Conservation (phyloP, 2,888 invertebrate species). For the Prenolepis imparis region DNA sequence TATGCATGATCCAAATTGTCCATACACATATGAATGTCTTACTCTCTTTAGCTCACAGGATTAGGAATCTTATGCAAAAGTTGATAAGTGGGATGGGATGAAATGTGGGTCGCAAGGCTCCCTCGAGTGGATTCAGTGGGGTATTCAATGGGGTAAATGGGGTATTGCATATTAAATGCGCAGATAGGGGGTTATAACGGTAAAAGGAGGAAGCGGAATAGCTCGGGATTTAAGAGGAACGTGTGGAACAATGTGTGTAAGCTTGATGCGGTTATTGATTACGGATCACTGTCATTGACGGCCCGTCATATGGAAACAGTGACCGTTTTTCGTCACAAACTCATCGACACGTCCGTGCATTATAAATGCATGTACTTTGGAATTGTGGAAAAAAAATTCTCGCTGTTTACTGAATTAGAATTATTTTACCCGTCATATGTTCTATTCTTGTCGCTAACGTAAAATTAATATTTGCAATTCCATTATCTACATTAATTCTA, state of each 20-base stretch:
- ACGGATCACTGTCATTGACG: slow-evolving; percentile 84
- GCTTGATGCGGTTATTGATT: slow-evolving; percentile 84
- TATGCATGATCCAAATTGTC: neutral
- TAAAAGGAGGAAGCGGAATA: slow-evolving; percentile 67
- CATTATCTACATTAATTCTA: neutral
- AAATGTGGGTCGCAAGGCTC: slow-evolving; percentile 81
- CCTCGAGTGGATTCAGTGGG: slow-evolving; percentile 76
- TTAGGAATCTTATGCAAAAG: slow-evolving; percentile 64
- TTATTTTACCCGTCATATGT: neutral
- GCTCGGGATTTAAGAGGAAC: slow-evolving; percentile 67
- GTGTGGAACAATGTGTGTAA: slow-evolving; percentile 80
- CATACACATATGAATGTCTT: slow-evolving; percentile 10
- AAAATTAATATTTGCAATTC: neutral
- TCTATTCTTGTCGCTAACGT: neutral
- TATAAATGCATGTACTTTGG: slow-evolving; percentile 25
- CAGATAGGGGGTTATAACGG: slow-evolving; percentile 71
- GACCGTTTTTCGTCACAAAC: slow-evolving; percentile 74
- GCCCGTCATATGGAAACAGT: slow-evolving; percentile 81
- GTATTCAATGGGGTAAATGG: slow-evolving; percentile 84
- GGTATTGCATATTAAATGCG: slow-evolving; percentile 84
- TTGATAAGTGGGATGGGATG: slow-evolving; percentile 50
- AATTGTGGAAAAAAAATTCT: slow-evolving; percentile 10
- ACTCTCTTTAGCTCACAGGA: slow-evolving; percentile 41
- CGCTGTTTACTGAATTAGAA: neutral
- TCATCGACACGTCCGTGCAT: slow-evolving; percentile 47